Base-by-base conservation (phyloP, 2,113 vertebrate genomes). In the Desmodus rotundus region DNA sequence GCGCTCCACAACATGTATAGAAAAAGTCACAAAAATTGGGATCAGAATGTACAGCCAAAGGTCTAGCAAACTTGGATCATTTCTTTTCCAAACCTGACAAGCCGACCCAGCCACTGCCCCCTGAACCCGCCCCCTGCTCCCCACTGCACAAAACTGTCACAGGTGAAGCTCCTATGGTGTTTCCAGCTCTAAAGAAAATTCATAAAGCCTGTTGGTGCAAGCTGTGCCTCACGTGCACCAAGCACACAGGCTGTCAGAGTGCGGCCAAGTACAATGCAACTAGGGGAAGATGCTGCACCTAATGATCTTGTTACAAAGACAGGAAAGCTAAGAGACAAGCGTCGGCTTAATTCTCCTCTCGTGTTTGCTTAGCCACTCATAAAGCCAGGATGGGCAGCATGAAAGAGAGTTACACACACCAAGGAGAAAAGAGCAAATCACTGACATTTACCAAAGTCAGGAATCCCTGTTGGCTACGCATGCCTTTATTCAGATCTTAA, bases 401-500 rank as follows among this genome's bases (percentile, higher is more conserved):
- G 89, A 43, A 84, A 87, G 94, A 89, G 78, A 38, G 91, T 82
- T 96, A 77, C 67, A 41, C 20, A 93, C 36, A 82, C 95, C 54
- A 87, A 93, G 89, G 86, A 96, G 80, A 56, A 89, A 93, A 94
- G 80, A 97, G 97, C 92, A 97, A 87, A 96, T 85, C 93, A 11
- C 4, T 97, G 96, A 97, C 97, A 97, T 97, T 97, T 98, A 97
- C 96, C 95, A n/a, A 94, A 91, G 89, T 93, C 91, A 52, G 73
- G 70, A 97, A 87, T 97, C 86, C 73, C 96, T 91, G 78, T 76
- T 95, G 95, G 96, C 89, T 81, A 82, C 74, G 45, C 56, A 68
- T 19, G 83, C 77, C 93, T 98, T 97, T 97, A 98, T 97, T 97
- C 97, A 97, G 94, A 96, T 95, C 96, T 94, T 96, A 97, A 98